These are phyloP conservation scores for Aleiodes leptofemur DNA, from an alignment of 2,888 invertebrate genomes.

Conservation along the genomic window DNA sequence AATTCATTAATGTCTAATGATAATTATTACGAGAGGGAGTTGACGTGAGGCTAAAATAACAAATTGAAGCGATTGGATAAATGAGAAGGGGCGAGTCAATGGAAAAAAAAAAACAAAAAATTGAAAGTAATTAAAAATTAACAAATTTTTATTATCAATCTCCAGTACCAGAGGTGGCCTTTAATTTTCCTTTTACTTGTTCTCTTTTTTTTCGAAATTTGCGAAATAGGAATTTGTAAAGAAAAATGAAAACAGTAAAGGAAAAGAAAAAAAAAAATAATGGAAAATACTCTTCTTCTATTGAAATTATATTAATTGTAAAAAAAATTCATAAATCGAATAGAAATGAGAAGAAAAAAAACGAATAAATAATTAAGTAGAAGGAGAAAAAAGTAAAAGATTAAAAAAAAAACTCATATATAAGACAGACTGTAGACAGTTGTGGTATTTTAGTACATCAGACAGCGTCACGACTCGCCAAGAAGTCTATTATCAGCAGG, in stretches of 20 bases:
- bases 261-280: conserved; percentile 27
- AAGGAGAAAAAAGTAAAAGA: conserved; percentile 41
- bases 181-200: conserved; percentile 46
- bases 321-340: conserved; percentile 34
- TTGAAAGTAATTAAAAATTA: neutral
- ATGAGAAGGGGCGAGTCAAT: conserved; percentile 33
- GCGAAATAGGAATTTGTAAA: conserved; percentile 26
- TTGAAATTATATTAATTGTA: conserved; percentile 5
- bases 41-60: conserved; percentile 50
- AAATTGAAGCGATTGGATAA: conserved; percentile 33
- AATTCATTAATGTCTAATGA: conserved; percentile 63
- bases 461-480: conserved; percentile 63
- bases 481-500: conserved; percentile 33
- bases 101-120: conserved; percentile 21
- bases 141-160: conserved; percentile 32
- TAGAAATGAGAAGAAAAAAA: conserved; percentile 46
- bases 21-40: conserved; percentile 52
- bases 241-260: conserved; percentile 24
- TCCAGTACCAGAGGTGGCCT: conserved; percentile 47
- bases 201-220: conserved; percentile 16
- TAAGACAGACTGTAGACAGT: conserved; percentile 63
- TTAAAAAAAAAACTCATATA: conserved; percentile 58
- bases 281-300: conserved; percentile 40
- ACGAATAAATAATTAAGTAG: conserved; percentile 47
- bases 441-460: conserved; percentile 72